phyloP scores from a whole-genome alignment of 2,797 vertebrate species.

The Tapera naevia region DNA sequence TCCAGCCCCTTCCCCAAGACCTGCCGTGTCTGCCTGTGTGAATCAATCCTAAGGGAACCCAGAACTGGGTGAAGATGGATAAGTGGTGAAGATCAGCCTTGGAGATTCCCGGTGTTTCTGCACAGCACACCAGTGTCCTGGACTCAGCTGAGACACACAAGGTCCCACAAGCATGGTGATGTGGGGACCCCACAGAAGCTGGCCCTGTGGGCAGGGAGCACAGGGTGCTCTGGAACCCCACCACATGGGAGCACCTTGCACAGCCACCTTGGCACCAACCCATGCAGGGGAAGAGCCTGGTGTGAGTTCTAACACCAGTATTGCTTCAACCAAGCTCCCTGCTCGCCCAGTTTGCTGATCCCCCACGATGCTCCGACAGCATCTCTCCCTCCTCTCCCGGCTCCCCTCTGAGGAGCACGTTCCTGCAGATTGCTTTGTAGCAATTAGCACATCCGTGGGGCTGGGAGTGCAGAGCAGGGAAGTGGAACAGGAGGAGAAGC shows the following conservation, averaged over 20 bases:
- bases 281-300: neutral
- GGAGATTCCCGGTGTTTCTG: neutral
- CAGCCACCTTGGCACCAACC: rapidly evolving
- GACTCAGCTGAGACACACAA: neutral
- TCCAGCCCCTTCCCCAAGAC: too few species aligned
- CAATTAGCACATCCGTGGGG: constrained; percentile 41
- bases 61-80: neutral
- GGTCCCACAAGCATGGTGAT: neutral
- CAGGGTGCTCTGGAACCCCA: neutral
- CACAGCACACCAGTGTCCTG: neutral
- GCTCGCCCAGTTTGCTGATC: neutral
- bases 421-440: constrained; percentile 41
- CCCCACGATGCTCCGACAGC: neutral
- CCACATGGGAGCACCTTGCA: rapidly evolving
- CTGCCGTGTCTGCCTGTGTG: neutral
- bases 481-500: constrained; percentile 61
- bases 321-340: neutral
- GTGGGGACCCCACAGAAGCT: neutral
- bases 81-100: rapidly evolving
- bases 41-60: neutral
- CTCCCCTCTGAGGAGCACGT: neutral
- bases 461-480: neutral
- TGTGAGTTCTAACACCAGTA: neutral
- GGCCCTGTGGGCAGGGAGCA: neutral
- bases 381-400: neutral